These are phyloP conservation scores for Cyrtonyx montezumae DNA, from an alignment of 2,113 vertebrate genomes.

Conservation along the genomic window DNA sequence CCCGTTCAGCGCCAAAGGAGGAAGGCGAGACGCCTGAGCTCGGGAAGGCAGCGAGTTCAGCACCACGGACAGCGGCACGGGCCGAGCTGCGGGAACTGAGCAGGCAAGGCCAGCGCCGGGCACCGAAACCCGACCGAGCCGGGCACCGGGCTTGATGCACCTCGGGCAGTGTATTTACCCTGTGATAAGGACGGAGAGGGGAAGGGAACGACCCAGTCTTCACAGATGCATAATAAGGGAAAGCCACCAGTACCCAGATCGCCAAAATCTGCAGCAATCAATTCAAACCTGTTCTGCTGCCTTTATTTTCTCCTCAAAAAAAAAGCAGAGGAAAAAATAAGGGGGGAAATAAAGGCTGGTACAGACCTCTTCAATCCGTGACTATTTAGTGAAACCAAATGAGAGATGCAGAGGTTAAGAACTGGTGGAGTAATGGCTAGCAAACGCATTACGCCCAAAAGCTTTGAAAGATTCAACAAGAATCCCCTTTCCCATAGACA, in stretches of 20 bases:
- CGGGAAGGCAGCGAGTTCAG: background rate
- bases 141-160: conserved; percentile 1
- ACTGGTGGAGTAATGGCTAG: background rate
- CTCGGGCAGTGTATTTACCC: background rate
- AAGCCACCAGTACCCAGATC: background rate
- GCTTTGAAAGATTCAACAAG: background rate
- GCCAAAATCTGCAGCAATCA: background rate
- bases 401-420: background rate
- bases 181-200: background rate
- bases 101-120: background rate
- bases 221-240: background rate
- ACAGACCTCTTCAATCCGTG: background rate
- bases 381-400: conserved; percentile 31
- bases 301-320: fast-evolving
- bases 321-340: background rate
- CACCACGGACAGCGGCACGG: background rate
- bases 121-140: background rate
- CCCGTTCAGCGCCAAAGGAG: background rate
- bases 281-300: background rate
- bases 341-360: background rate
- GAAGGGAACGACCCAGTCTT: background rate
- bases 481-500: background rate
- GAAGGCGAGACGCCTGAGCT: background rate
- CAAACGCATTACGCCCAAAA: background rate
- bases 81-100: fast-evolving